Percentiles rank a stretch among this genome's conserved stretches.
Conservation (phyloP, 2,888 invertebrate species). For the Rhingia campestris region DNA sequence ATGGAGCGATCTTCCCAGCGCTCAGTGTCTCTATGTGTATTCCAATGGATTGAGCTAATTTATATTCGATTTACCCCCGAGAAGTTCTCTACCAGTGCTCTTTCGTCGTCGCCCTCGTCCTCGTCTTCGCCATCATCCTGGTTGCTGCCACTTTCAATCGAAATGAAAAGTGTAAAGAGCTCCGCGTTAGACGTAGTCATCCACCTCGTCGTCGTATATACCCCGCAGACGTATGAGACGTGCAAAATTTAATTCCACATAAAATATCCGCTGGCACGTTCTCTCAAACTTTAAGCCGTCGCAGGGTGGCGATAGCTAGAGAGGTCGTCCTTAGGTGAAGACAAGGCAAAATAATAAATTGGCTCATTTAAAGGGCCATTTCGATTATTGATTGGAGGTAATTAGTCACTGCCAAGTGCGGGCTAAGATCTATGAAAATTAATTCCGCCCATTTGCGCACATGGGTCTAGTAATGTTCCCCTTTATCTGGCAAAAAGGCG, state of each 20-base stretch:
- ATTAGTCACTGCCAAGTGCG: constrained; percentile 71
- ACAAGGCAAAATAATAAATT: constrained; percentile 68
- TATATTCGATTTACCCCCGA: constrained; percentile 68
- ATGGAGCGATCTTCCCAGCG: constrained; percentile 31
- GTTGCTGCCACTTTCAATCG: constrained; percentile 58
- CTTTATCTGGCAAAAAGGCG: background rate
- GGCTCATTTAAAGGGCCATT: constrained; percentile 72
- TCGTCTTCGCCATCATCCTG: constrained; percentile 16
- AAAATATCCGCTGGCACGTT: constrained; percentile 51
- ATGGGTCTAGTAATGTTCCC: constrained; percentile 13
- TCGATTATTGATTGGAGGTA: constrained; percentile 71
- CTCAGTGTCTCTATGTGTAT: constrained; percentile 9
- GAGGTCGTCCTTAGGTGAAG: constrained; percentile 59
- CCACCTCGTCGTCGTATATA: background rate
- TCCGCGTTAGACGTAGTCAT: constrained; percentile 47
- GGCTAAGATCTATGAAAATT: constrained; percentile 71
- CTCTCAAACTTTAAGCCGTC: constrained; percentile 12
- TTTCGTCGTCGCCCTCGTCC: background rate
- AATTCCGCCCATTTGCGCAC: constrained; percentile 66
- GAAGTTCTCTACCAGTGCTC: constrained; percentile 36
- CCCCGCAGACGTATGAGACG: background rate
- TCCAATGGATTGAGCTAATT: constrained; percentile 60
- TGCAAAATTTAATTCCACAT: constrained; percentile 63
- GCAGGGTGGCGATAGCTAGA: constrained; percentile 7
- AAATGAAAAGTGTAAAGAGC: constrained; percentile 66